These are phyloP conservation scores for Urosaurus nigricauda DNA, from an alignment of 2,797 vertebrate species.

Conservation along the genomic window DNA sequence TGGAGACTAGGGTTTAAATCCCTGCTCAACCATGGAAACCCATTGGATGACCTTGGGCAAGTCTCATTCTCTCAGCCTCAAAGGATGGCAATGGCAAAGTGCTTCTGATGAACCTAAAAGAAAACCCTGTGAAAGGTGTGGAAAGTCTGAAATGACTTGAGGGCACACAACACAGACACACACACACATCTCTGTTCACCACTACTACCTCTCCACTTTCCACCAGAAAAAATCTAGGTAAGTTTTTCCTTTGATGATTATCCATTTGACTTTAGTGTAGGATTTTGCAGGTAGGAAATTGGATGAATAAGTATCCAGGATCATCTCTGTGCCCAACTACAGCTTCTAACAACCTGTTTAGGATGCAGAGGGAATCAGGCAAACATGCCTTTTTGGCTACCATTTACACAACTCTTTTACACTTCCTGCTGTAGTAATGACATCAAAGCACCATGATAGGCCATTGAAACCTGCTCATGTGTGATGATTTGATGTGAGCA, in stretches of 20 bases:
- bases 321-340: background rate
- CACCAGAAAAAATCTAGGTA: background rate
- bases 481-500: constrained; percentile 11
- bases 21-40: too few species aligned
- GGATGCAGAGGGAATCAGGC: background rate
- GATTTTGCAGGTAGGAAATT: background rate
- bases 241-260: background rate
- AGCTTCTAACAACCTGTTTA: background rate
- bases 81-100: too few species aligned
- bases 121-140: background rate
- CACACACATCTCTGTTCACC: too few species aligned
- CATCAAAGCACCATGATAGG: background rate
- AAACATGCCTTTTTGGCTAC: background rate
- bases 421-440: background rate
- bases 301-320: background rate
- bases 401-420: background rate
- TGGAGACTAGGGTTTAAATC: too few species aligned
- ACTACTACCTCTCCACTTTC: background rate
- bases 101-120: too few species aligned
- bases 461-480: constrained; percentile 7
- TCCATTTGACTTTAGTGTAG: background rate
- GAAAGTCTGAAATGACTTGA: background rate
- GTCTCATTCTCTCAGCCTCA: too few species aligned
- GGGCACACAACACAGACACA: too few species aligned
- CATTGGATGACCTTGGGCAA: too few species aligned